A percentile compares a stretch with the other conserved stretches of the same genome.
Conservation (phyloP, 2,797 vertebrate genomes). For the Acrocephalus scirpaceus region DNA sequence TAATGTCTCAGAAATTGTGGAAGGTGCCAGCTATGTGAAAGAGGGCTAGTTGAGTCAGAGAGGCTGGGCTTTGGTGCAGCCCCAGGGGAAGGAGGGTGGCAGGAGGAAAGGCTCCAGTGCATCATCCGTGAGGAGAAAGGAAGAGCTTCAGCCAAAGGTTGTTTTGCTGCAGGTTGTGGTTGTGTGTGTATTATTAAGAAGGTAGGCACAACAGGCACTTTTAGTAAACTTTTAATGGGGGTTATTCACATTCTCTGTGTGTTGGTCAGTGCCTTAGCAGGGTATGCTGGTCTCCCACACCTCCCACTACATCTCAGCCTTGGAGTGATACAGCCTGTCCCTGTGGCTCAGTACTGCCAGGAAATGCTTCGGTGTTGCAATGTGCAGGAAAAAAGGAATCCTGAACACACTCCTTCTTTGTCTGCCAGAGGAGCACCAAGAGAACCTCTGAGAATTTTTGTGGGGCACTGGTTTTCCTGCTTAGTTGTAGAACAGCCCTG, state of each 20-base stretch:
- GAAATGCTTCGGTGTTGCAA: neutral
- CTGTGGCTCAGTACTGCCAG: neutral
- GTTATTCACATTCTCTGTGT: rapidly evolving
- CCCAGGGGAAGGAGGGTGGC: neutral
- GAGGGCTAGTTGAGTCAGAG: neutral
- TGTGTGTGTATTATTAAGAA: neutral
- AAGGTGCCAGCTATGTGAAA: slow-evolving; percentile 3
- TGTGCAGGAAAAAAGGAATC: neutral
- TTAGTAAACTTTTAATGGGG: neutral
- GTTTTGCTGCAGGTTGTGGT: rapidly evolving
- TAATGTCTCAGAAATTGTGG: neutral
- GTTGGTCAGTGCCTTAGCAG: neutral
- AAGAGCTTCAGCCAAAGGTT: neutral
- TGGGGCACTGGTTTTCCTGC: neutral
- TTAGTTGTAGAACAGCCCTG: neutral
- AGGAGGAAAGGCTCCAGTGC: neutral
- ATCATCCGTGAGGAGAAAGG: neutral
- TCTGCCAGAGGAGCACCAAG: neutral
- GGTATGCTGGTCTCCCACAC: neutral
- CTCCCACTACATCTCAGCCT: neutral
- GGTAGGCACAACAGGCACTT: neutral
- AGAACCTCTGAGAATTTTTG: neutral
- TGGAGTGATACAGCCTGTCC: rapidly evolving
- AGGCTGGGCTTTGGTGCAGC: neutral
- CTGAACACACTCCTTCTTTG: neutral